These are phyloP conservation scores for Zapornia atra DNA, from an alignment of 2,113 vertebrate species.

Conservation along the genomic window DNA sequence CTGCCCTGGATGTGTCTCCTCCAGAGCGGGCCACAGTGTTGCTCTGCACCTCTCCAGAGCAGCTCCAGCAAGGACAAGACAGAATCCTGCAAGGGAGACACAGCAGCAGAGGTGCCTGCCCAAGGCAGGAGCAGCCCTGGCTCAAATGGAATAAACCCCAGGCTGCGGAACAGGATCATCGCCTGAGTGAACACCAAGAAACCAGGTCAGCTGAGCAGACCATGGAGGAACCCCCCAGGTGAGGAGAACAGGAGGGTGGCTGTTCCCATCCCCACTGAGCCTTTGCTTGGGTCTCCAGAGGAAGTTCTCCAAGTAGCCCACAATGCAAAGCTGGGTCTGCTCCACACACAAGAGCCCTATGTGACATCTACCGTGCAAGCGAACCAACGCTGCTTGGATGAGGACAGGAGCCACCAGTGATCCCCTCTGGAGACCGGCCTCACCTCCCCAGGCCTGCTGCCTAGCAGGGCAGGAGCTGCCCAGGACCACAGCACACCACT, in stretches of 20 bases:
- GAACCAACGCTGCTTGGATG: neutral
- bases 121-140: neutral
- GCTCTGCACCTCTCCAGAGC: neutral
- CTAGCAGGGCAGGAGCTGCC: neutral
- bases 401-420: neutral
- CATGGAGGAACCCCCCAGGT: rapidly evolving
- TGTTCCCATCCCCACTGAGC: neutral
- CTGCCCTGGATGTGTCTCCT: rapidly evolving
- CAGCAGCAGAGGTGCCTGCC: neutral
- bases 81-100: neutral
- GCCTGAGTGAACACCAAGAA: neutral
- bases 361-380: neutral
- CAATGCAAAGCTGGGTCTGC: neutral
- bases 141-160: neutral
- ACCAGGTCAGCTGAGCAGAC: slow-evolving; percentile 15
- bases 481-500: neutral
- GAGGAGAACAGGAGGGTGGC: neutral
- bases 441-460: neutral
- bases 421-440: neutral
- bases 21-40: rapidly evolving
- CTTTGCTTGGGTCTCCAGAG: neutral
- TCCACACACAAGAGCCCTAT: neutral
- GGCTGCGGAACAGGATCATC: neutral
- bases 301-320: neutral
- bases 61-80: neutral